Evolutionary conservation across 2,797 vertebrate genomes (phyloP), one percentile per base, ranked within the genome.

Genomic region (Hybognathus amarus): DNA sequence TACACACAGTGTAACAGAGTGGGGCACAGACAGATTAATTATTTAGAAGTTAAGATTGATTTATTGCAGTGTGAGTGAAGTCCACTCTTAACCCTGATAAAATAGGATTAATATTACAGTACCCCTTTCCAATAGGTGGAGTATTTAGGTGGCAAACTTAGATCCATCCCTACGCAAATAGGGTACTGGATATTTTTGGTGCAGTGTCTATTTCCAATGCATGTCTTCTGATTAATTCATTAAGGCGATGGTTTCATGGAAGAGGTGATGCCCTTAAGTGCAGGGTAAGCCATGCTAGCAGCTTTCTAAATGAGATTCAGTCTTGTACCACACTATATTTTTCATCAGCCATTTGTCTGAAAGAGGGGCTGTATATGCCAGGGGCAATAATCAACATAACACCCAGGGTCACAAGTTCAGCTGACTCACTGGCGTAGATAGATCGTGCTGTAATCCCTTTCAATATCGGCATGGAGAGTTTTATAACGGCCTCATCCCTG

Each of bases 41-140:
- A 94, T 95, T 94, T 94, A 94, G 93, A 93, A 91, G 91, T 93
- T 90, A 88, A 87, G 91, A 92, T 91, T 93, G 92, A 94, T 94
- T 94, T 95, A 93, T 94, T 92, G 93, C 92, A 87, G 88, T 66
- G 87, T 81, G 63, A 91, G 87, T 74, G 67, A 91, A 91, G 90
- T 87, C 85, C 91, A 92, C 94, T 92, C 91, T 93, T 93, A 94
- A 93, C 93, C 92, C 91, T 90, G 92, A 93, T 94, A 93, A 95
- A 94, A 94, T 92, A 90, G 91, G 93, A 95, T 95, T 94, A 95
- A 93, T 92, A 94, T 92, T 94, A 94, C 92, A 93, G 90, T 90
- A 91, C 92, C 91, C 80, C 89, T 90, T 90, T 90, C 90, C 91
- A 91, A 85, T 88, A 89, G 88, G 30, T 82, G 89, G 87, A 70